Base-by-base conservation (phyloP, 2,888 invertebrate species). In the Yponomeuta cagnagella region DNA sequence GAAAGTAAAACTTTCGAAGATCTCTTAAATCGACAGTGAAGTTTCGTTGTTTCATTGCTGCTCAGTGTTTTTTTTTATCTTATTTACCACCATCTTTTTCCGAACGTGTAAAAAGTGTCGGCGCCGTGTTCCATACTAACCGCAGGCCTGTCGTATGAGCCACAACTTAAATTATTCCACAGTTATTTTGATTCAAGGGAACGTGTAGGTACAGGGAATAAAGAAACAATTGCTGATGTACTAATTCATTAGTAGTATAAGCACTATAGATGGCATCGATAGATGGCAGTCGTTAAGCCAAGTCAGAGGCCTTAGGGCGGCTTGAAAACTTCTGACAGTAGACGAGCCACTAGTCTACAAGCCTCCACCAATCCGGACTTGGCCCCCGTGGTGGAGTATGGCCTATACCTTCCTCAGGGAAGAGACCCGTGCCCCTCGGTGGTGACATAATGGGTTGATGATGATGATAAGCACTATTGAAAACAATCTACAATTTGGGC, bases 11-110 rank as follows among this genome's bases (percentile, higher is more conserved):
- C 31, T 10, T 31, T 6, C 31, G 33, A 6, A 43, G 37, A 33
- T 33, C 37, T 43, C 43, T 43, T 48, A 68, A 68, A 48, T 68
- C 68, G 48, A 43, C 43, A 2, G 23, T 15, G 48, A 48, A 33
- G 43, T n/a, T 68, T 48, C 43, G 37, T 68, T 68, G 68, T 68
- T 68, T 58, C 15, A 48, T 23, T 48, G 43, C 10, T 68, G 15
- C n/a, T 68, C 68, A 23, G 48, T 48, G n/a, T 48, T 68, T 30
- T 58, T 58, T 48, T 67, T 67, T 67, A 43, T 43, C 68, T 68
- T 68, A 68, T 48, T 48, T 9, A n/a, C 68, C 68, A 48, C 68
- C 33, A 68, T 68, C 68, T 48, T 43, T 68, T 65, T 10, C 23
- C 15, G 48, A 23, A 48, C 37, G n/a, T 23, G 48, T 48, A 68